phyloP scores from a whole-genome alignment of 2,113 vertebrate genomes.

The Synchiropus splendidus region DNA sequence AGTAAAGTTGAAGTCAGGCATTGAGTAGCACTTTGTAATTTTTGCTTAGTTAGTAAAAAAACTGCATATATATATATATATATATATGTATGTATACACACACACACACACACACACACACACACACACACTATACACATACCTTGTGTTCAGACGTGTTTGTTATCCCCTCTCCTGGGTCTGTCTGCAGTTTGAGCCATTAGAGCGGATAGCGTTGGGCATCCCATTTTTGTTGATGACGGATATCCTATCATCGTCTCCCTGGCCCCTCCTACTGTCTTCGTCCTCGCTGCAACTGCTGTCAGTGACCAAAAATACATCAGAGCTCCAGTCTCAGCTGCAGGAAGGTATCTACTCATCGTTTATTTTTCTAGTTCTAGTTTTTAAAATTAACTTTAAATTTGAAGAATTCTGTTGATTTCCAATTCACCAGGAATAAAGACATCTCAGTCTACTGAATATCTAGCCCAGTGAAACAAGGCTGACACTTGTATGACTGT shows the following conservation, averaged over 20 bases:
- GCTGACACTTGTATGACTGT: background rate
- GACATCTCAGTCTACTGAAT: too few relatives aligned
- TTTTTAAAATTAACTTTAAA: background rate
- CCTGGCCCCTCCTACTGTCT: constrained; percentile 82
- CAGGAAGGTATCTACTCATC: constrained; percentile 67
- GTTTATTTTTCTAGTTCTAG: background rate
- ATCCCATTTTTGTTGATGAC: constrained; percentile 91
- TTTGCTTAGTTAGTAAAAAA: too few relatives aligned
- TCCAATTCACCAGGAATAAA: too few relatives aligned
- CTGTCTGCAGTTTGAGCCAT: constrained; percentile 77
- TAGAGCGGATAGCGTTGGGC: constrained; percentile 82
- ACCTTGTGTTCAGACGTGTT: too few relatives aligned
- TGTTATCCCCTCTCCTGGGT: background rate
- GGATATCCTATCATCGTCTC: constrained; percentile 82
- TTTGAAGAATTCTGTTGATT: background rate
- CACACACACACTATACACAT: too few relatives aligned
- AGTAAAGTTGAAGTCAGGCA: too few relatives aligned
- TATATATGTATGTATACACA: too few relatives aligned
- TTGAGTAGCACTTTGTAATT: too few relatives aligned
- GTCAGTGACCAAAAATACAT: constrained; percentile 69
- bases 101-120: too few relatives aligned
- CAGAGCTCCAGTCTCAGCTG: constrained; percentile 75
- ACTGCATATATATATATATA: too few relatives aligned
- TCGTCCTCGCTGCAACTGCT: constrained; percentile 79
- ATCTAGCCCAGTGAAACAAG: too few relatives aligned